Evolutionary conservation across 2,113 vertebrate species (phyloP).

Genomic region (Argyrosomus japonicus): DNA sequence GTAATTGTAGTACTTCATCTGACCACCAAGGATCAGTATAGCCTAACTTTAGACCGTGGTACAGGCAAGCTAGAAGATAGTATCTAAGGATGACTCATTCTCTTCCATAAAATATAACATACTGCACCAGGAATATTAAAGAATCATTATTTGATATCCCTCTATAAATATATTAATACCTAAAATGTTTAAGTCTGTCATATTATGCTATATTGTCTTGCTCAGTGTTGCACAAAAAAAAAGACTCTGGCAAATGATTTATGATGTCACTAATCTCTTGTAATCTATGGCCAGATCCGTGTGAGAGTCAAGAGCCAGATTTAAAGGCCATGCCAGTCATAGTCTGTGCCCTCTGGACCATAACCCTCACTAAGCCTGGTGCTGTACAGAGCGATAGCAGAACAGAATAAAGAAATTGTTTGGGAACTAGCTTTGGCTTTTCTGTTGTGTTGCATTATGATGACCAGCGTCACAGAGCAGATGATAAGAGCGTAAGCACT

Average conservation of each 20-base stretch:
- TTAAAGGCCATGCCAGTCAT: conserved; percentile 37
- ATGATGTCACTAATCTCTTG: conserved; percentile 57
- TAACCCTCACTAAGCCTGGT: conserved; percentile 27
- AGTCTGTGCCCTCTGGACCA: conserved; percentile 17
- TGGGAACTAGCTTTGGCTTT: background rate
- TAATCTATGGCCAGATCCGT: conserved; percentile 47
- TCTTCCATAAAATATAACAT: background rate
- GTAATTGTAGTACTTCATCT: conserved; percentile 46
- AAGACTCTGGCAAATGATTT: conserved; percentile 22
- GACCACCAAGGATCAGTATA: conserved; percentile 65
- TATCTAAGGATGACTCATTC: background rate
- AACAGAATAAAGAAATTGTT: conserved; percentile 13
- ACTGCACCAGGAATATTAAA: conserved; percentile 1
- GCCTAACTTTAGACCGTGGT: conserved; percentile 19
- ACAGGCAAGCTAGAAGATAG: background rate
- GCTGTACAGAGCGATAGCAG: conserved; percentile 16
- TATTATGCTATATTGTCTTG: background rate
- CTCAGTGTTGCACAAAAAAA: background rate
- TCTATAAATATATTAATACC: background rate
- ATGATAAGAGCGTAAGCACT: background rate
- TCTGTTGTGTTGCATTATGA: background rate
- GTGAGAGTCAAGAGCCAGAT: conserved; percentile 35
- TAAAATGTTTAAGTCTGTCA: background rate
- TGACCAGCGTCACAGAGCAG: background rate
- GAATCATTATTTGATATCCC: background rate